Evolutionary conservation across 1,140 invertebrate species (phyloP).

Genomic region (Macrobrachium rosenbergii): DNA sequence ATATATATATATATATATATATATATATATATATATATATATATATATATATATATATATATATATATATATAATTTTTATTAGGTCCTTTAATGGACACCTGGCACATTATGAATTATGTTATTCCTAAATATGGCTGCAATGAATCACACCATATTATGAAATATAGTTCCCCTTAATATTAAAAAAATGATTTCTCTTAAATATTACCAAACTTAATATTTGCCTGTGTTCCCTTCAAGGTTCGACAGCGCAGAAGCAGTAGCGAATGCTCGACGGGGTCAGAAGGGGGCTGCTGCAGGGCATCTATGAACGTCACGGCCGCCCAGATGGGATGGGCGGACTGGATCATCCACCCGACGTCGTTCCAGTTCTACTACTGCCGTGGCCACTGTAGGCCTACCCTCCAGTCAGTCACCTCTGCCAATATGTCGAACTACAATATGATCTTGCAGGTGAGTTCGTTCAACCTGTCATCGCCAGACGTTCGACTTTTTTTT

Average conservation of each 20-base stretch:
- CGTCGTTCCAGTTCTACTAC: slow-evolving; percentile 22
- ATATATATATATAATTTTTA: too few species aligned
- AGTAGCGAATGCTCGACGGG: not conserved
- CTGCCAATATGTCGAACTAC: not conserved
- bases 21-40: too few species aligned
- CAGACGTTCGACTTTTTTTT: not conserved
- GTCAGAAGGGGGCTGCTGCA: slow-evolving; percentile 12
- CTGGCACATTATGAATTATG: too few species aligned
- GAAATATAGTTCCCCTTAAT: too few species aligned
- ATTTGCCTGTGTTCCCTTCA: not conserved
- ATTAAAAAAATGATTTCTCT: too few species aligned
- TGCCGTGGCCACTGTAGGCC: not conserved
- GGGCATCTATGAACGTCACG: slow-evolving; percentile 2
- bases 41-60: too few species aligned
- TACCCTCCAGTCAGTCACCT: not conserved
- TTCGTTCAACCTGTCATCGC: too few species aligned
- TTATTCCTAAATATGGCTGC: too few species aligned
- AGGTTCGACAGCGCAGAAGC: slow-evolving; percentile 12
- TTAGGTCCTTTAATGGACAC: too few species aligned
- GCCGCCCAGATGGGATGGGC: slow-evolving; percentile 31
- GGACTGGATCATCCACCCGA: slow-evolving; percentile 19
- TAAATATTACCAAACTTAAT: too few species aligned
- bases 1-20: too few species aligned
- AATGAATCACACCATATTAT: too few species aligned
- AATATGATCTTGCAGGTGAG: slow-evolving; percentile 14